Conservation (phyloP, 2,797 vertebrate species). For the Oreortyx pictus region DNA sequence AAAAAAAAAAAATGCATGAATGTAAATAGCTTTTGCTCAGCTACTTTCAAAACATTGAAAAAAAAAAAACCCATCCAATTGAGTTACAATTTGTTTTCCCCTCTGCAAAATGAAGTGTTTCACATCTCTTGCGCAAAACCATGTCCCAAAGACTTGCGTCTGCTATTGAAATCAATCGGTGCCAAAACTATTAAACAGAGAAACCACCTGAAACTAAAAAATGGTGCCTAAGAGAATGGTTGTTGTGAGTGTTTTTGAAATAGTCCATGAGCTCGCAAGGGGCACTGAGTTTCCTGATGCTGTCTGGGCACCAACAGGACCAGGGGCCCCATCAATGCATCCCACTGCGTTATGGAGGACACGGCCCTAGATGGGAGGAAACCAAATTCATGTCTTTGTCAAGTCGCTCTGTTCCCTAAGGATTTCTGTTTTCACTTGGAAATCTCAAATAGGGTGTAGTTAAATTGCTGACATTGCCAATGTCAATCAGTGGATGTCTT, state of each 20-base stretch:
- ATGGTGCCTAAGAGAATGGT: not conserved
- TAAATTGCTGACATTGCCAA: fast-evolving
- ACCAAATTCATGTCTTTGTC: not conserved
- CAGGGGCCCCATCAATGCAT: not conserved
- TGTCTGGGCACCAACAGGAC: not conserved
- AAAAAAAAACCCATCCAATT: too few species aligned
- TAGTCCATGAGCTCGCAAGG: not conserved
- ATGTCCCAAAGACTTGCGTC: not conserved
- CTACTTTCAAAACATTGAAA: not conserved
- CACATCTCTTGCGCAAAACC: not conserved
- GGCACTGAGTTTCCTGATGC: not conserved
- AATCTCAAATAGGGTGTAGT: not conserved
- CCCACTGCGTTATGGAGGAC: not conserved
- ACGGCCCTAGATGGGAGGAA: not conserved
- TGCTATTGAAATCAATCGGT: not conserved
- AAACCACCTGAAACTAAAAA: not conserved
- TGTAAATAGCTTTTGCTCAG: not conserved
- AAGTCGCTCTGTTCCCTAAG: not conserved
- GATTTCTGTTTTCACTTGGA: not conserved
- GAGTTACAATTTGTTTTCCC: fast-evolving
- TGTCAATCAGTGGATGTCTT: fast-evolving
- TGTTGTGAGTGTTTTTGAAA: not conserved
- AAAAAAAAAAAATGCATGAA: not conserved
- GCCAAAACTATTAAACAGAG: not conserved
- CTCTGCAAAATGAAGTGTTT: fast-evolving